These are phyloP conservation scores for Drosophila kohkoa DNA, from an alignment of 1,140 invertebrate species.

Conservation along the genomic window DNA sequence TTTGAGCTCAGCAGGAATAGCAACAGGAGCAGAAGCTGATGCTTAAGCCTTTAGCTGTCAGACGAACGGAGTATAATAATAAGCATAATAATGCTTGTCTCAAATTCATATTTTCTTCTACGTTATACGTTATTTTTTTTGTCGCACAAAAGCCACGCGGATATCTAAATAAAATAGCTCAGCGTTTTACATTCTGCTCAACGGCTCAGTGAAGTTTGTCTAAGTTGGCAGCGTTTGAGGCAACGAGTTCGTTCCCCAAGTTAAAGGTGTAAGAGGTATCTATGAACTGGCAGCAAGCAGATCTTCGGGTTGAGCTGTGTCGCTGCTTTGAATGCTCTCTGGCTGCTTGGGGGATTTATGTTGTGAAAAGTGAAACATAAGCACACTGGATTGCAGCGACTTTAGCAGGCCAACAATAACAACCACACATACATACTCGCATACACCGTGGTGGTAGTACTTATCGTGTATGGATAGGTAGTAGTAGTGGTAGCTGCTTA, in stretches of 20 bases:
- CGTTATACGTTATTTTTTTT: constrained; percentile 38
- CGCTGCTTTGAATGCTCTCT: constrained; percentile 51
- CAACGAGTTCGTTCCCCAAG: background rate
- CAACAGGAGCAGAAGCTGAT: background rate
- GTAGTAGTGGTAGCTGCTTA: constrained; percentile 5
- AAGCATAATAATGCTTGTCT: constrained; percentile 61
- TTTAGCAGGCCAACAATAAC: constrained; percentile 58
- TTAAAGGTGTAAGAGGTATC: constrained; percentile 17
- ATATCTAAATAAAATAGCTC: constrained; percentile 78
- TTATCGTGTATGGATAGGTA: constrained; percentile 14
- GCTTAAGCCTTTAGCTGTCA: constrained; percentile 66
- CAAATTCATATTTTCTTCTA: constrained; percentile 46
- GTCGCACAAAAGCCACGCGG: constrained; percentile 30
- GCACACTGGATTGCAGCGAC: constrained; percentile 72
- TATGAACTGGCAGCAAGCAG: constrained; percentile 21
- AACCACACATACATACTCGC: constrained; percentile 20
- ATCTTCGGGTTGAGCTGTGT: constrained; percentile 9
- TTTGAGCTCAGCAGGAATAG: constrained; percentile 55
- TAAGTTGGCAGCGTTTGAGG: constrained; percentile 50
- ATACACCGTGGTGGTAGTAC: background rate
- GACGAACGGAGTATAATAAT: constrained; percentile 58
- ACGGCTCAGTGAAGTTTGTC: constrained; percentile 39
- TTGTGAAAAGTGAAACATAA: constrained; percentile 82
- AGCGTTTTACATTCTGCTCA: constrained; percentile 53
- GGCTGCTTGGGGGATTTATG: constrained; percentile 71